A percentile compares a stretch with the other conserved stretches of the same genome.
phyloP scores from a whole-genome alignment of 2,888 invertebrate species.

The Hypercompe scribonia region DNA sequence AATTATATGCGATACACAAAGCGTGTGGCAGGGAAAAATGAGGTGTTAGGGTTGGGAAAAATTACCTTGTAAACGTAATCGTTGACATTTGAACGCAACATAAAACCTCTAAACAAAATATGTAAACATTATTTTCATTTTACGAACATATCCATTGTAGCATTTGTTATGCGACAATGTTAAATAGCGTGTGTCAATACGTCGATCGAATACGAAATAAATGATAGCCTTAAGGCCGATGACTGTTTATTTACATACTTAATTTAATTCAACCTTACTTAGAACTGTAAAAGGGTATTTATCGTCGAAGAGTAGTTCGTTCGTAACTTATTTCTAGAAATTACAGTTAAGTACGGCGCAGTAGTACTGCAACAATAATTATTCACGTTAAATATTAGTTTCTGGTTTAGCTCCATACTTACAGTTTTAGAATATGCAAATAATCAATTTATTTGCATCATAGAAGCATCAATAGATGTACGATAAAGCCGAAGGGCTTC shows the following conservation, averaged over 20 bases:
- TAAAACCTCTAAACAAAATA: neutral
- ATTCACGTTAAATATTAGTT: neutral
- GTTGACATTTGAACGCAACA: neutral
- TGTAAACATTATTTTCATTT: neutral
- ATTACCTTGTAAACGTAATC: neutral
- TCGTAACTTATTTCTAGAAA: neutral
- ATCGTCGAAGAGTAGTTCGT: neutral
- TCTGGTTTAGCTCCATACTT: neutral
- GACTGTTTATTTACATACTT: neutral
- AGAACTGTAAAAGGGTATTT: neutral
- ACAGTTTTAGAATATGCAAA: neutral
- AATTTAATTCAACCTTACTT: neutral
- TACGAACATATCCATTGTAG: neutral
- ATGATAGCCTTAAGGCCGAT: neutral
- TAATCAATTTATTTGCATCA: neutral
- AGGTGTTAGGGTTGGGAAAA: neutral
- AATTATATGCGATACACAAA: too few species aligned
- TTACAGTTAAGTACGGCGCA: neutral
- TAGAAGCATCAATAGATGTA: neutral
- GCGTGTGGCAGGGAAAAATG: neutral
- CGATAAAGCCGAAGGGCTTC: neutral
- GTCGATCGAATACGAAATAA: neutral
- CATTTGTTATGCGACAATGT: neutral
- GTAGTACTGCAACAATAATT: neutral
- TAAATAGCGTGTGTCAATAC: neutral